Percentiles rank a stretch among this genome's conserved stretches.
Evolutionary conservation across 2,797 vertebrate species (phyloP).

Genomic region (Nannoperca obscura): DNA sequence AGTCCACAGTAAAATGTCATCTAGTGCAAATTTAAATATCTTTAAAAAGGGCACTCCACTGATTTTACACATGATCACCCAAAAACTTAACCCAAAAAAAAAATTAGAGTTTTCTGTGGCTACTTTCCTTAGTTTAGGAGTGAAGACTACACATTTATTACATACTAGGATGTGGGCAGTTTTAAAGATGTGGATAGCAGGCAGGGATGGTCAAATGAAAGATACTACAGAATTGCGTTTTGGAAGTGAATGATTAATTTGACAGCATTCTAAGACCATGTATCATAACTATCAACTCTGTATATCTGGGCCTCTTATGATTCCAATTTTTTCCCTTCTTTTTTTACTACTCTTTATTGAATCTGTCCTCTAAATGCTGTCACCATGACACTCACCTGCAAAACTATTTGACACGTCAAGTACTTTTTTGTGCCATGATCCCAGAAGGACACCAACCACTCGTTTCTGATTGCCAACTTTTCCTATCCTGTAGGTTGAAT

Average conservation of each 20-base stretch:
- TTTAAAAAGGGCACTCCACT: not conserved
- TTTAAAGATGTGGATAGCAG: no score
- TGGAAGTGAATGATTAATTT: not conserved
- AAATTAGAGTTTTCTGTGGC: not conserved
- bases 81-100: not conserved
- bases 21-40: not conserved
- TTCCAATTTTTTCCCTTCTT: not conserved
- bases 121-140: not conserved
- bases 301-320: accelerated
- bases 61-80: not conserved
- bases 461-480: conserved; percentile 98
- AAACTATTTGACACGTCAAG: conserved; percentile 99
- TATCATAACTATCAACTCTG: not conserved
- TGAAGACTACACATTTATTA: not conserved
- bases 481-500: conserved; percentile 89
- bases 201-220: not conserved
- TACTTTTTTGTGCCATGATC: conserved; percentile 98
- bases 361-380: not conserved
- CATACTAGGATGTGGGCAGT: not conserved
- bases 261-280: not conserved
- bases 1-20: not conserved
- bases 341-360: not conserved
- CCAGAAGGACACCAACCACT: conserved; percentile 96
- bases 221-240: not conserved
- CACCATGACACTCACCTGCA: conserved; percentile 87